phyloP scores from a whole-genome alignment of 2,888 invertebrate species.

The Clitarchus hookeri region DNA sequence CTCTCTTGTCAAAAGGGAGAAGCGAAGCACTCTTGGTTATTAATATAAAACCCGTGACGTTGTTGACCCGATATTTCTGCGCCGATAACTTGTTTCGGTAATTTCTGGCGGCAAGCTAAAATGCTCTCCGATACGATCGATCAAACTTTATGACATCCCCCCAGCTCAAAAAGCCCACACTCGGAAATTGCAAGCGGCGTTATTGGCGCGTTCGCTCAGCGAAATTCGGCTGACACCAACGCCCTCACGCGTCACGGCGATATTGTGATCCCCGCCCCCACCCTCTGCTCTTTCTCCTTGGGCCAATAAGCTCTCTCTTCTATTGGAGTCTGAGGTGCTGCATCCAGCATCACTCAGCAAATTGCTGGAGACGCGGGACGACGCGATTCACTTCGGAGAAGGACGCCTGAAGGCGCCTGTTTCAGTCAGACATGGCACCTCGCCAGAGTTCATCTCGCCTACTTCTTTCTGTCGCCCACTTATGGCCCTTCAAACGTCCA shows the following conservation, averaged over 20 bases:
- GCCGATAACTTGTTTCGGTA: conserved; percentile 5
- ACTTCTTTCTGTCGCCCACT: too few species aligned
- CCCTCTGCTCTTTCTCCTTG: background rate
- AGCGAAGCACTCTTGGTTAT: background rate
- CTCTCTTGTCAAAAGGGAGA: background rate
- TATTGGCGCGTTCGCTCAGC: conserved; percentile 4
- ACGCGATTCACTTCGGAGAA: background rate
- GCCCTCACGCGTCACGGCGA: background rate
- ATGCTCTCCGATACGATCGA: background rate
- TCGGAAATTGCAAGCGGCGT: background rate
- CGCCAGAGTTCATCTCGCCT: too few species aligned
- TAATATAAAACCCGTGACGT: background rate
- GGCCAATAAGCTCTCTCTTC: background rate
- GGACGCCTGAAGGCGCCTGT: too few species aligned
- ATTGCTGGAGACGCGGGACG: background rate
- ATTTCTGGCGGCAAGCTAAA: background rate
- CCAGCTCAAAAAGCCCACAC: background rate
- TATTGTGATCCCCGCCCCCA: background rate
- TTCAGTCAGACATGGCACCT: too few species aligned
- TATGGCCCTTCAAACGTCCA: too few species aligned
- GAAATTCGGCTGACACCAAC: background rate
- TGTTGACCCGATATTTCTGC: conserved; percentile 9
- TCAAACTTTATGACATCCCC: background rate
- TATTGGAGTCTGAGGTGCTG: background rate
- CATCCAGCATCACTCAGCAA: background rate